phyloP scores from a whole-genome alignment of 2,797 vertebrate genomes.

The Phyllotis vaccarum region DNA sequence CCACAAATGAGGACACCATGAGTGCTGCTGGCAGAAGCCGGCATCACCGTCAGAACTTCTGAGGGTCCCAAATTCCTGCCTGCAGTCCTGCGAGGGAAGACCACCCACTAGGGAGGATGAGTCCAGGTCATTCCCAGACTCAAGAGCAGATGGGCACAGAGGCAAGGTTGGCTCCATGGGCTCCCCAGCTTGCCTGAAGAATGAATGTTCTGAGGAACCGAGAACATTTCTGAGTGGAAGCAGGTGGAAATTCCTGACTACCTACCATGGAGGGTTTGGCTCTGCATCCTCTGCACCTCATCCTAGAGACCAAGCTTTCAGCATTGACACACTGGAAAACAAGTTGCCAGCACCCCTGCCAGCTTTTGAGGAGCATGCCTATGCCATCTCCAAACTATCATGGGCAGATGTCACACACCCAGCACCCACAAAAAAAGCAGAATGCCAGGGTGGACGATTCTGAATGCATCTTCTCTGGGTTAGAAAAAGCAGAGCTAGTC shows the following conservation, averaged over 20 bases:
- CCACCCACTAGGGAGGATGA: background rate
- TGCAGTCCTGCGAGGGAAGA: background rate
- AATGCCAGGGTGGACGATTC: background rate
- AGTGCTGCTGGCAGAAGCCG: conserved; percentile 68
- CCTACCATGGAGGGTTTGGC: rapidly evolving
- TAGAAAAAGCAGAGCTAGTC: background rate
- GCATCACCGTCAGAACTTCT: background rate
- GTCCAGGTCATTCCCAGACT: background rate
- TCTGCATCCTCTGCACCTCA: background rate
- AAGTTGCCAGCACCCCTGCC: background rate
- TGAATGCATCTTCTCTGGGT: too few species aligned
- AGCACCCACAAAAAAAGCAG: background rate
- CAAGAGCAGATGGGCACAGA: background rate
- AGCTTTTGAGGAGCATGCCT: background rate
- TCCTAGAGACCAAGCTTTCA: background rate
- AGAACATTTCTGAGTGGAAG: background rate
- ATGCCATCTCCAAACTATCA: background rate
- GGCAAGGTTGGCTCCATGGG: background rate
- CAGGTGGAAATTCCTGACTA: too few species aligned
- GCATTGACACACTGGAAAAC: background rate
- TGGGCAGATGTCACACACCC: too few species aligned
- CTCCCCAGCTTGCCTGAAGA: background rate
- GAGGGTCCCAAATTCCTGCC: background rate
- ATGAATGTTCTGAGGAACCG: background rate
- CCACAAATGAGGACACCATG: conserved; percentile 87